Evolutionary conservation across 2,797 vertebrate species (phyloP).

Genomic region (Hippopotamyrus pictus): DNA sequence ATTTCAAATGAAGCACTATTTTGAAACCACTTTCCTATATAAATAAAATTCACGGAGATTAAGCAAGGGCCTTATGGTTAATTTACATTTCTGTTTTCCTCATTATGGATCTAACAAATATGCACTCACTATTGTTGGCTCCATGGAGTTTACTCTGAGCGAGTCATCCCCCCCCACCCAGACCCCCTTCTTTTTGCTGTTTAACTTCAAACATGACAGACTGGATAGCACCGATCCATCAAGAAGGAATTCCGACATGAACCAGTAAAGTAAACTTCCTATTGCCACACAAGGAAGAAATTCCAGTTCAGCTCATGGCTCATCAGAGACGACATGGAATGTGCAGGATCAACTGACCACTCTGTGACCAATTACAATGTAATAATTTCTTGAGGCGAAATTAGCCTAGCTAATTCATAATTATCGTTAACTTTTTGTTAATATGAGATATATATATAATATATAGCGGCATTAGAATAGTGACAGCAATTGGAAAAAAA

Average conservation of each 20-base stretch:
- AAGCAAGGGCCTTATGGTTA: background rate
- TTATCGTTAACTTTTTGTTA: background rate
- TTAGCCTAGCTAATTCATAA: background rate
- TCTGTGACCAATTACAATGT: background rate
- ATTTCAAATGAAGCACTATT: background rate
- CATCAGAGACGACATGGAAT: background rate
- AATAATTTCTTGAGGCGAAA: background rate
- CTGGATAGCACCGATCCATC: background rate
- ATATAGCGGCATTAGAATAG: background rate
- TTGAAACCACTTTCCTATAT: background rate
- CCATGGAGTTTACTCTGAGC: background rate
- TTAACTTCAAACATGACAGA: constrained; percentile 16
- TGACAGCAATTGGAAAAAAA: background rate
- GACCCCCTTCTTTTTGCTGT: background rate
- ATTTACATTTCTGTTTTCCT: background rate
- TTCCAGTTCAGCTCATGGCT: background rate
- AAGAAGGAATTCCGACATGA: background rate
- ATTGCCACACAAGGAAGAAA: background rate
- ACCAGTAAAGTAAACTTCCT: background rate
- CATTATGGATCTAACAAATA: background rate
- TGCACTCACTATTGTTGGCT: background rate
- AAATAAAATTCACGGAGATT: background rate
- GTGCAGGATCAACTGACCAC: background rate
- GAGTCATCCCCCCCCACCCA: background rate
- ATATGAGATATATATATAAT: background rate